phyloP scores from a whole-genome alignment of 2,797 vertebrate species.

The Apodemus agrarius region DNA sequence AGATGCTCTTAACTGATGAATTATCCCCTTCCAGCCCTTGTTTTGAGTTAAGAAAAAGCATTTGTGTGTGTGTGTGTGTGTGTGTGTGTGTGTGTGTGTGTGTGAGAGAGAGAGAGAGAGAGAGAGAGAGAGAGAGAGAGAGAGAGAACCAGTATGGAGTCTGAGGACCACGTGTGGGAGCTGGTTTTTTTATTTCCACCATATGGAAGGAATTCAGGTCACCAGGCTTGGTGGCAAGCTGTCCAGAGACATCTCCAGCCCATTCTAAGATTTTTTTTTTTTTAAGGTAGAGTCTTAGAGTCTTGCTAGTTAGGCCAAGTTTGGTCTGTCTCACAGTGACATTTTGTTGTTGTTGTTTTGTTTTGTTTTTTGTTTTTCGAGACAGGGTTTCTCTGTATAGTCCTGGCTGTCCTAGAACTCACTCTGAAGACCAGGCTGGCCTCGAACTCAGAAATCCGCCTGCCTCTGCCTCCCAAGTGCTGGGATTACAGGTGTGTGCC shows the following conservation, averaged over 20 bases:
- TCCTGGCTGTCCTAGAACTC: too few relatives aligned
- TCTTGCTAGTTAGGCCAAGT: background rate
- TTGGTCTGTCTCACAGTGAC: background rate
- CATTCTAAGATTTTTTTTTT: background rate
- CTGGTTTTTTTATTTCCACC: background rate
- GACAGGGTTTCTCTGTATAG: too few relatives aligned
- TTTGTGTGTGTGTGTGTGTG: background rate
- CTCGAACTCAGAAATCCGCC: too few relatives aligned
- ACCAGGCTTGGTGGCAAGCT: background rate
- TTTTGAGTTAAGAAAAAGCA: background rate
- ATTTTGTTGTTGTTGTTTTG: background rate
- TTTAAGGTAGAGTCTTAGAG: background rate
- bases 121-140: too few relatives aligned
- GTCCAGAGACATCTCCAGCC: background rate
- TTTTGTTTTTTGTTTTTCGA: too few relatives aligned
- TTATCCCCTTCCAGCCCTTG: background rate
- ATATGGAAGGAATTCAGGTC: background rate
- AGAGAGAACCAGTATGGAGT: background rate
- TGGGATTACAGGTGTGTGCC: too few relatives aligned
- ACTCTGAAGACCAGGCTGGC: too few relatives aligned
- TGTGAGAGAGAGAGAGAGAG: background rate
- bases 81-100: background rate
- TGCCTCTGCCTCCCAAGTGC: too few relatives aligned
- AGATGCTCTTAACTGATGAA: background rate
- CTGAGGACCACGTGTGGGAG: background rate